Base-by-base conservation (phyloP, 1,140 invertebrate genomes). In the Scylla paramamosain region DNA sequence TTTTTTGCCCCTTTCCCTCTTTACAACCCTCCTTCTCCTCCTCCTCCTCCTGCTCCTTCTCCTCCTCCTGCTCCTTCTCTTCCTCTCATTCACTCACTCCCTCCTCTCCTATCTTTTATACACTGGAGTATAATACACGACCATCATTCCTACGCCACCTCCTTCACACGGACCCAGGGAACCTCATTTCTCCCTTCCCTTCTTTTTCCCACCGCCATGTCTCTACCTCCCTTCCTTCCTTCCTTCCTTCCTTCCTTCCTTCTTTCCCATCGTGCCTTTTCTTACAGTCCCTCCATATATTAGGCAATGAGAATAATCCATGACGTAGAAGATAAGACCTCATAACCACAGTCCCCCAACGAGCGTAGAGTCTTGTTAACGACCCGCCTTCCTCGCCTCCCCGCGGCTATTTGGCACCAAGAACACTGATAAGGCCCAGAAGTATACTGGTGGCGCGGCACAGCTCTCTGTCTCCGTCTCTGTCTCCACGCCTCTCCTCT, bases 291-390 rank as follows among this genome's bases (percentile, higher is more conserved):
- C 67, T 6, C 20, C 67, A 77, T 77, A 59, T 59, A 77, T n/a
- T n/a, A 77, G 67, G 67, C 67, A 77, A 77, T 77, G 25, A 77
- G 67, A 77, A 77, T 77, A 77, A 77, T 77, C 67, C 67, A 1
- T 77, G 20, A 77, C 67, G 67, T 77, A 77, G 67, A 77, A 77
- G 67, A 77, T 77, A 77, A 77, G 16, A 20, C 25, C 25, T 77
- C 67, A 77, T 77, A 77, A 77, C 67, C 67, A 77, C 20, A 77
- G 67, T 77, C 67, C 67, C 67, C 16, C 12, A 77, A 77, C 67
- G 67, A 77, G 67, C 67, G 67, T 12, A 77, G 67, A n/a, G 67
- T n/a, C 67, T 77, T 77, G 67, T 77, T 77, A 77, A 77, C 67
- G 67, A 77, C 25, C 25, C 67, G 20, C 67, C 67, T 12, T 77